phyloP scores from a whole-genome alignment of 2,797 vertebrate species.

The Microctenopoma lineatum region DNA sequence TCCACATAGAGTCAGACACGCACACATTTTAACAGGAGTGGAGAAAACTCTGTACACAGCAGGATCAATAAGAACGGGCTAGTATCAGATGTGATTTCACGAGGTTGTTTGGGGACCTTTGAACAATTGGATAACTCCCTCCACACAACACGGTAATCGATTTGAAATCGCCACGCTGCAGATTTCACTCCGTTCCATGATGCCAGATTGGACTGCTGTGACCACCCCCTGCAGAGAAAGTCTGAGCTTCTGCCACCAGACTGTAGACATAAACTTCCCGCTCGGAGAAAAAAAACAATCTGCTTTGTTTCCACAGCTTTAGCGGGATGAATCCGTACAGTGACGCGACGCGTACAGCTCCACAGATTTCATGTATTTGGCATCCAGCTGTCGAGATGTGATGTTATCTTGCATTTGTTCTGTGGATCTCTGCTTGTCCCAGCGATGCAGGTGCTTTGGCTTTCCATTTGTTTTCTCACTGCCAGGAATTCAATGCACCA shows the following conservation, averaged over 20 bases:
- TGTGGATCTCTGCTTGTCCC: slow-evolving; percentile 39
- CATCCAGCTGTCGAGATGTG: slow-evolving; percentile 29
- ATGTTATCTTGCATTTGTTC: slow-evolving; percentile 42
- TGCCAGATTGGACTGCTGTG: slow-evolving; percentile 19
- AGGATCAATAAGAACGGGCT: slow-evolving; percentile 51
- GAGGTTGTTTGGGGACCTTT: slow-evolving; percentile 56
- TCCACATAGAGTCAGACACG: slow-evolving; percentile 20
- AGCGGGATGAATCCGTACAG: slow-evolving; percentile 22
- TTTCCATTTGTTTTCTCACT: slow-evolving; percentile 47
- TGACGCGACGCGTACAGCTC: slow-evolving; percentile 9
- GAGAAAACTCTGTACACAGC: slow-evolving; percentile 37
- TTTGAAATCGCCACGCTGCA: slow-evolving; percentile 47
- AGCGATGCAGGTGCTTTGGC: slow-evolving; percentile 30
- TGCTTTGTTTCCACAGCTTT: slow-evolving; percentile 41
- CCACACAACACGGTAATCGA: slow-evolving; percentile 45
- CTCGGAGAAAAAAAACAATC: slow-evolving; percentile 38
- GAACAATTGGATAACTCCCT: slow-evolving; percentile 56
- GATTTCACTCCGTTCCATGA: slow-evolving; percentile 37
- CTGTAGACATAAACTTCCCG: slow-evolving; percentile 34
- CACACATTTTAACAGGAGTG: slow-evolving; percentile 38
- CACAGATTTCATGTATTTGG: slow-evolving; percentile 30
- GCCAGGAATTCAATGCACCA: slow-evolving; percentile 27
- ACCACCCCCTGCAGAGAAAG: slow-evolving; percentile 32
- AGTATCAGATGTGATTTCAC: slow-evolving; percentile 53
- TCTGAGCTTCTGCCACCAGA: slow-evolving; percentile 29